Percentiles rank a stretch among this genome's conserved stretches.
Evolutionary conservation across 2,888 invertebrate genomes (phyloP).

Genomic region (Rotaria sp.): DNA sequence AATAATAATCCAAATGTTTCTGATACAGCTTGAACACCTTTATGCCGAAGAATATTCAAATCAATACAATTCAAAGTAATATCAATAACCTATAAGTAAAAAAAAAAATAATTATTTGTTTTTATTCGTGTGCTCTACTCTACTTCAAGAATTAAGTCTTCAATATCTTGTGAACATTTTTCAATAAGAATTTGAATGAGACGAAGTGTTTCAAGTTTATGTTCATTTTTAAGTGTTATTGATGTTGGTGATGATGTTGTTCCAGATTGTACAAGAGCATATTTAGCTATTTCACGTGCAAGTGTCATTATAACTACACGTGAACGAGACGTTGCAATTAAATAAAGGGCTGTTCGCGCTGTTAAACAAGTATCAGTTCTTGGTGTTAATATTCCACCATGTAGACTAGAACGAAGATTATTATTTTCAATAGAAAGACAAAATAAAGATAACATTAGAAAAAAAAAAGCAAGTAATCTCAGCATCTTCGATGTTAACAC

Average conservation of each 20-base stretch:
- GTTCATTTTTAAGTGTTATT: conserved; percentile 57
- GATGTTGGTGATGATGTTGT: conserved; percentile 70
- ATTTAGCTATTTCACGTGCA: conserved; percentile 64
- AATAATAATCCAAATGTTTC: conserved; percentile 50
- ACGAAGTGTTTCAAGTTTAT: conserved; percentile 82
- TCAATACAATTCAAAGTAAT: conserved; percentile 35
- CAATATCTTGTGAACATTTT: conserved; percentile 65
- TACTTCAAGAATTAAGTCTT: conserved; percentile 81
- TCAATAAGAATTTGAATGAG: conserved; percentile 91
- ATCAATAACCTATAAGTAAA: conserved; percentile 30
- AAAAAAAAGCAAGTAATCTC: neutral
- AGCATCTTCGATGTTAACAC: neutral
- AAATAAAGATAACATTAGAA: neutral
- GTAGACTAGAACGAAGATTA: neutral
- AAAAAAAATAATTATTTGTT: neutral
- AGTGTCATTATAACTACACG: conserved; percentile 95
- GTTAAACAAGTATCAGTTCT: conserved; percentile 93
- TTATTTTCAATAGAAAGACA: neutral
- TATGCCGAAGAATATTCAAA: conserved; percentile 5
- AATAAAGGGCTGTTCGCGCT: conserved; percentile 85
- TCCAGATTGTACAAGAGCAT: conserved; percentile 68
- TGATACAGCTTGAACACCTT: conserved; percentile 16
- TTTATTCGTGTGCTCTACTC: conserved; percentile 38
- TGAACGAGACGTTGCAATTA: conserved; percentile 90
- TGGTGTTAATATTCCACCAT: conserved; percentile 72